phyloP scores from a whole-genome alignment of 2,113 vertebrate genomes.

The Okapia johnstoni region DNA sequence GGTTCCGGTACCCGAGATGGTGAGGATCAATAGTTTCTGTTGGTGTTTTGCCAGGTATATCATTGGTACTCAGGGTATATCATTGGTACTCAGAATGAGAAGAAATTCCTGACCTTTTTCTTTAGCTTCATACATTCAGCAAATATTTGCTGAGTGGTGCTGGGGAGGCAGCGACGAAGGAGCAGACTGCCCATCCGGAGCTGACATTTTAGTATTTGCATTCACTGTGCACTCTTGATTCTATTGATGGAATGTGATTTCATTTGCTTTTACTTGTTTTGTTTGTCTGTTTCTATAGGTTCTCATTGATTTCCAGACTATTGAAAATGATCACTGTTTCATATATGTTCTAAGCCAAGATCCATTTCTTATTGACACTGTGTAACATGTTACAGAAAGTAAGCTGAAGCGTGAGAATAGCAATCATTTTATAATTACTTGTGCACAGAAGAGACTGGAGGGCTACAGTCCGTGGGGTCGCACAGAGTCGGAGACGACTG shows the following conservation, averaged over 20 bases:
- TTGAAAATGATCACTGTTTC: background rate
- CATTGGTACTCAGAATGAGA: background rate
- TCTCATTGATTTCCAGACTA: background rate
- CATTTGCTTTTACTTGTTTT: background rate
- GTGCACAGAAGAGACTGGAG: background rate
- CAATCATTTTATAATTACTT: background rate
- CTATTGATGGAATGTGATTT: background rate
- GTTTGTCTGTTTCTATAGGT: background rate
- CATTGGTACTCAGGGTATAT: background rate
- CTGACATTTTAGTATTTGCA: accelerated
- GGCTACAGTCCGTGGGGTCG: background rate
- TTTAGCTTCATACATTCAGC: background rate
- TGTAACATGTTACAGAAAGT: background rate
- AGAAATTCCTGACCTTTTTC: background rate
- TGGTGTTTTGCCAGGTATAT: background rate
- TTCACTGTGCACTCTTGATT: accelerated
- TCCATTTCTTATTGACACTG: background rate
- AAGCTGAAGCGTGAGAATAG: background rate
- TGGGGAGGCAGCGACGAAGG: background rate
- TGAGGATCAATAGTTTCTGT: constrained; percentile 64
- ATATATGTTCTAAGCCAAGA: background rate
- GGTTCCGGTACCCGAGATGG: constrained; percentile 71
- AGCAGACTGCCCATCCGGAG: accelerated
- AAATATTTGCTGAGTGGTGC: background rate
- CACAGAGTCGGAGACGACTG: background rate